These are phyloP conservation scores for Orthochromis malagaraziensis DNA, from an alignment of 2,113 vertebrate species.

Conservation along the genomic window DNA sequence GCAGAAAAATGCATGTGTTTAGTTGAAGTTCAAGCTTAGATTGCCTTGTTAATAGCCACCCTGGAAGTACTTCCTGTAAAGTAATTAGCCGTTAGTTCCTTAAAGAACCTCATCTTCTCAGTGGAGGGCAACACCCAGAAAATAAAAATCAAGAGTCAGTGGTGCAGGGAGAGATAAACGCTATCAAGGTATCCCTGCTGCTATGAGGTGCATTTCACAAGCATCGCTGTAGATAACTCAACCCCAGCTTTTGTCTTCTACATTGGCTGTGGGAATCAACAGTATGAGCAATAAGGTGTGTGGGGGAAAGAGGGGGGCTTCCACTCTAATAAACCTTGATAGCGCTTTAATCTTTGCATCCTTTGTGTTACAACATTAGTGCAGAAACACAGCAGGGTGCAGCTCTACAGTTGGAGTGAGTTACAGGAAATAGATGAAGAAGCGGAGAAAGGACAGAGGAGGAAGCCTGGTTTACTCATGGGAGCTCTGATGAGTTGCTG, in stretches of 20 bases:
- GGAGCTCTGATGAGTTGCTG: conserved; percentile 49
- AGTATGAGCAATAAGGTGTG: not conserved
- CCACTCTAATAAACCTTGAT: conserved; percentile 34
- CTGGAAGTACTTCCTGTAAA: conserved; percentile 45
- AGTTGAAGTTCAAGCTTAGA: conserved; percentile 38
- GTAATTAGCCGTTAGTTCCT: conserved; percentile 52
- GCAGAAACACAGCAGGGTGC: conserved; percentile 2
- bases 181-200: conserved; percentile 46
- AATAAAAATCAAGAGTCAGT: conserved; percentile 29
- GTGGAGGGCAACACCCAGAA: conserved; percentile 32
- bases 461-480: conserved; percentile 63
- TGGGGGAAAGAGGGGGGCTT: not conserved
- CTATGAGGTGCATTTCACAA: not conserved
- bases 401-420: conserved; percentile 18
- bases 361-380: conserved; percentile 45
- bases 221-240: not conserved
- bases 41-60: conserved; percentile 40
- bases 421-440: conserved; percentile 5
- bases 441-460: conserved; percentile 18
- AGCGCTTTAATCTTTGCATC: conserved; percentile 23
- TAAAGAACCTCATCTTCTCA: conserved; percentile 26
- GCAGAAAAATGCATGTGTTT: conserved; percentile 18
- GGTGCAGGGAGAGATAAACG: conserved; percentile 31
- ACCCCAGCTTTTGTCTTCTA: not conserved
- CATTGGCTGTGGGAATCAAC: not conserved